These are phyloP conservation scores for Prolemur simus DNA, from an alignment of 2,113 vertebrate genomes.

Conservation along the genomic window DNA sequence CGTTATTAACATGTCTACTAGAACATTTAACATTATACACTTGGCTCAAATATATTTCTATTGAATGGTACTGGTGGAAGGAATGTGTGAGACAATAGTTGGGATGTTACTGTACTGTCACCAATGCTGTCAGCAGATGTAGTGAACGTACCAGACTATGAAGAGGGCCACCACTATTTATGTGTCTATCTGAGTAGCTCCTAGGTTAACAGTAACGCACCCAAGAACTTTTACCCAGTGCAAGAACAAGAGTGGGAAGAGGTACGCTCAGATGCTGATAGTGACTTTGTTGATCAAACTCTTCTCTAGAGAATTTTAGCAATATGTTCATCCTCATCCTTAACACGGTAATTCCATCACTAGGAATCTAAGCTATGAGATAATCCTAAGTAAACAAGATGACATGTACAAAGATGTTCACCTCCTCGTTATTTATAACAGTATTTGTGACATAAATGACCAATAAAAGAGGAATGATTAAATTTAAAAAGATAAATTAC, in stretches of 20 bases:
- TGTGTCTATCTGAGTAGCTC: background rate
- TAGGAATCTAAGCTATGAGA: background rate
- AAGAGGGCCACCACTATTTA: background rate
- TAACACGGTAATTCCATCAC: background rate
- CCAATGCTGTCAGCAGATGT: background rate
- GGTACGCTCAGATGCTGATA: background rate
- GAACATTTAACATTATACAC: background rate
- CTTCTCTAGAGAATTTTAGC: background rate
- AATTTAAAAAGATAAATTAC: background rate
- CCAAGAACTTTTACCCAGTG: background rate
- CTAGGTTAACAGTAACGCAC: background rate
- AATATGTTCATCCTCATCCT: background rate
- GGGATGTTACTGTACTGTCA: background rate
- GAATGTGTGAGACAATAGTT: too few relatives aligned
- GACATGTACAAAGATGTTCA: background rate
- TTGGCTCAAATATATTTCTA: background rate
- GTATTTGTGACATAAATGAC: background rate
- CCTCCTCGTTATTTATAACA: background rate
- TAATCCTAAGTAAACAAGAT: background rate
- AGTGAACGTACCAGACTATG: background rate
- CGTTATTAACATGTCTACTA: background rate
- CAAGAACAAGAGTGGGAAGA: background rate
- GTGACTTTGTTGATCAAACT: background rate
- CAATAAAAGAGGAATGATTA: background rate
- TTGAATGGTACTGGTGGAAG: background rate